phyloP scores from a whole-genome alignment of 53 echinoderm and acorn worm species.

The Holothuria scabra region DNA sequence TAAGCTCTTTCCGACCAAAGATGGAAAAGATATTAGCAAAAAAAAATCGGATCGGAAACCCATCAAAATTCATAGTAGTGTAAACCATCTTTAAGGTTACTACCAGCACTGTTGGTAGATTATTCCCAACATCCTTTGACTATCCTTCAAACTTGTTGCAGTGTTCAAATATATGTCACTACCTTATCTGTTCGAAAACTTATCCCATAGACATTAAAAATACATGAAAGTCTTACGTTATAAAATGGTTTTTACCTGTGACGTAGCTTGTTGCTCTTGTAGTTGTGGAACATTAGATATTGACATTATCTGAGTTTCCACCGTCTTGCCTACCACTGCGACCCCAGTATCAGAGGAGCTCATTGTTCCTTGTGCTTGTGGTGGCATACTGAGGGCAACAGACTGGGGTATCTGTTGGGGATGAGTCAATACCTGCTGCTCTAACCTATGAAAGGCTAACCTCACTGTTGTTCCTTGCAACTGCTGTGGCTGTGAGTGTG shows the following conservation, averaged over 20 bases:
- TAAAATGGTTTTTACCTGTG: neutral
- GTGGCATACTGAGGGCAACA: neutral
- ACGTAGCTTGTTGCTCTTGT: neutral
- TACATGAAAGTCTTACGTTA: too few species aligned
- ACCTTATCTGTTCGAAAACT: too few species aligned
- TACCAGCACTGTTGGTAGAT: too few species aligned
- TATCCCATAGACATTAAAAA: too few species aligned
- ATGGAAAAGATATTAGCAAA: too few species aligned
- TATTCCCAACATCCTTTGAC: too few species aligned
- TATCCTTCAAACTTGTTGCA: too few species aligned
- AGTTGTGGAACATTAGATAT: constrained; percentile 15
- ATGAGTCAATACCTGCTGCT: neutral
- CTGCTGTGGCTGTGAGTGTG: constrained; percentile 40
- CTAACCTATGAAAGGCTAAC: neutral
- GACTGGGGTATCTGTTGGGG: constrained; percentile 19
- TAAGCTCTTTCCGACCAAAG: too few species aligned
- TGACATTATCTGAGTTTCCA: constrained; percentile 21
- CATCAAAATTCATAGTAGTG: too few species aligned
- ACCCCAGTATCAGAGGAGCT: constrained; percentile 9
- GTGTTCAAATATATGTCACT: too few species aligned
- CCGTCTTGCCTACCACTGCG: neutral
- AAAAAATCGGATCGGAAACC: too few species aligned
- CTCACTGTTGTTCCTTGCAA: constrained; percentile 50
- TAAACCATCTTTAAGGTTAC: too few species aligned
- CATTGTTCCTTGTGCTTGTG: neutral